phyloP scores from a whole-genome alignment of 1,140 invertebrate species.

The Megalopta genalis region DNA sequence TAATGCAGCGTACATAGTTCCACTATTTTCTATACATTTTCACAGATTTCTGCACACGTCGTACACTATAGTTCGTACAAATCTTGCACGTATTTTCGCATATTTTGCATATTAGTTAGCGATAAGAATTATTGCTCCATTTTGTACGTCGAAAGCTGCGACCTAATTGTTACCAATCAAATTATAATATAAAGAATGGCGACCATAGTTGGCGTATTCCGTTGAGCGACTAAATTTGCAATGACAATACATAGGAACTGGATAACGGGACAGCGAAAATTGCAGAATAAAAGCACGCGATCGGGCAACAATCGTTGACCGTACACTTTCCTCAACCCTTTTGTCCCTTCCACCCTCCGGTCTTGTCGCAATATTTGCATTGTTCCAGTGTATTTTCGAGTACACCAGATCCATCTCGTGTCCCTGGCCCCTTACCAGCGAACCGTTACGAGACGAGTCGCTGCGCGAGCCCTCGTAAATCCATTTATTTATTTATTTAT shows the following conservation, averaged over 20 bases:
- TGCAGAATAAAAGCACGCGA: background rate
- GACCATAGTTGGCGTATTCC: too few species aligned
- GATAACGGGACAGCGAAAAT: background rate
- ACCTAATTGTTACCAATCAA: too few species aligned
- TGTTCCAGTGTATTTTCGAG: slow-evolving; percentile 38
- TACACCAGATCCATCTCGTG: background rate
- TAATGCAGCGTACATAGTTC: too few species aligned
- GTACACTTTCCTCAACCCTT: background rate
- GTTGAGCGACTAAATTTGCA: too few species aligned
- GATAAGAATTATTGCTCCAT: too few species aligned
- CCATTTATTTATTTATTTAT: slow-evolving; percentile 79
- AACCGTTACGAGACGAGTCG: slow-evolving; percentile 46
- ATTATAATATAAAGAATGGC: too few species aligned
- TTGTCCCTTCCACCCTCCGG: background rate
- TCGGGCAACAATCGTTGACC: background rate
- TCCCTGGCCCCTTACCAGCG: slow-evolving; percentile 41
- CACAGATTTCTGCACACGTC: too few species aligned
- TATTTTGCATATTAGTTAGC: too few species aligned
- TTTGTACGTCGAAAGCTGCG: too few species aligned
- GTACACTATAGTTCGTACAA: too few species aligned
- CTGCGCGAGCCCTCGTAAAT: slow-evolving; percentile 66
- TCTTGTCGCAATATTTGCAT: slow-evolving; percentile 59
- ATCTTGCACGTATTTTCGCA: too few species aligned
- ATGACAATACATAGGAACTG: background rate
- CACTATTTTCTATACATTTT: too few species aligned